These are phyloP conservation scores for Smutsia gigantea DNA, from an alignment of 2,797 vertebrate genomes.

Conservation along the genomic window DNA sequence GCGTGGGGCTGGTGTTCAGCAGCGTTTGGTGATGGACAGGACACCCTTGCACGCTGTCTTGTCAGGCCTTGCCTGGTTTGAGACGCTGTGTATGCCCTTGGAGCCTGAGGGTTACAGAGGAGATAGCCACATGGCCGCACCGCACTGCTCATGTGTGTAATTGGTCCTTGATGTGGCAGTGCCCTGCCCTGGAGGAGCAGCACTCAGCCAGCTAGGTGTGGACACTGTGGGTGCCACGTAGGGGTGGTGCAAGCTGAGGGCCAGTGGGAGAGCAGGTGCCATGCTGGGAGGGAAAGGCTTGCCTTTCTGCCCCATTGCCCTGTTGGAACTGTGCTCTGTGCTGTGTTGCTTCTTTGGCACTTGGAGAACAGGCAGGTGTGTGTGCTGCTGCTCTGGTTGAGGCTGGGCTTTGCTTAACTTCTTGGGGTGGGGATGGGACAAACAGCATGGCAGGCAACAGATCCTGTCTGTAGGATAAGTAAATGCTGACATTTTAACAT, in stretches of 20 bases:
- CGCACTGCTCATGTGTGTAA: too few species aligned
- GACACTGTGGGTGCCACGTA: accelerated
- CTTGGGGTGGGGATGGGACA: neutral
- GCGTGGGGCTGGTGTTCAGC: neutral
- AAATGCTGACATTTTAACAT: neutral
- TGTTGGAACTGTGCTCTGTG: accelerated
- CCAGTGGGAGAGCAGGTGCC: too few species aligned
- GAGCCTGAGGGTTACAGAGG: neutral
- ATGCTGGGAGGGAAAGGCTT: too few species aligned
- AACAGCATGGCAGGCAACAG: neutral
- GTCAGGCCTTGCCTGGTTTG: neutral
- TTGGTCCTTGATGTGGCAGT: neutral
- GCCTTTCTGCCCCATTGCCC: neutral
- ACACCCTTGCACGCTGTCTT: accelerated
- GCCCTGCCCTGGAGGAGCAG: neutral
- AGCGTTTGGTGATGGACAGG: neutral
- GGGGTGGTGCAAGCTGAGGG: neutral
- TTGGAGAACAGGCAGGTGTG: neutral
- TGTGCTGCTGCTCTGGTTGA: neutral
- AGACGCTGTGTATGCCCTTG: neutral
- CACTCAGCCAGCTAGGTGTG: neutral
- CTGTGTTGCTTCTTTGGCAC: accelerated
- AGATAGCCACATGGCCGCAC: too few species aligned
- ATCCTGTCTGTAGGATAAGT: too few species aligned
- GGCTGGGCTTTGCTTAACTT: neutral